Evolutionary conservation across 2,797 vertebrate genomes (phyloP), one percentile per base, ranked within the genome.

Genomic region (Phrynocephalus forsythii): DNA sequence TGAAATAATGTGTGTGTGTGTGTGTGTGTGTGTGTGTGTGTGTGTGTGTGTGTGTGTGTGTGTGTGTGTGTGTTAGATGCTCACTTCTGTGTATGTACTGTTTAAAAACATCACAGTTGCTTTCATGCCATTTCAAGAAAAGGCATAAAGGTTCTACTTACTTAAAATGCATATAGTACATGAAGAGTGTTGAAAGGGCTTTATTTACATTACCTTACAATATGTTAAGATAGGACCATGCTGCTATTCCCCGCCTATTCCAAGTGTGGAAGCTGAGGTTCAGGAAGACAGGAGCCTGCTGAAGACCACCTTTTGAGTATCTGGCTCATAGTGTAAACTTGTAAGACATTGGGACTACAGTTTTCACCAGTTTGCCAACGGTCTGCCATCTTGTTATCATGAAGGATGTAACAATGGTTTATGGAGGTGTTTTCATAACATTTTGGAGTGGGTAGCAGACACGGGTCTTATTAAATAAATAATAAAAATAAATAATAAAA

Each of bases 101-200:
- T 24, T 56, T 52, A 38, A 11, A 68, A 56, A 26, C 9, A 81
- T 44, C 13, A 48, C 28, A 24, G 28, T 56, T 76, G 71, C 26
- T 87, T 71, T 71, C n/a, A 77, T 71, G 9, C 26, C 28, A 69
- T 38, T 83, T 89, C 80, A 90, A 86, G 76, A 87, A 84, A 75
- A 92, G 1, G 15, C 71, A 48, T 0, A 44, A 66, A 86, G 77
- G 78, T 78, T 91, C 87, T 22, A 85, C 83, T 82, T 83, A 85
- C 69, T 73, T 81, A 30, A 7, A 16, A 67, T 50, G 26, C 30
- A 44, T 50, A 3, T 38, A 76, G 28, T 22, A 28, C 76, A 52
- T 67, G 71, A 75, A 18, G 73, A 72, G 16, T 22, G 52, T 67
- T 87, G 67, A 60, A 38, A 83, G 30, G 30, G 81, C 16, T 82